A percentile compares a stretch with the other conserved stretches of the same genome.
These are phyloP conservation scores for Columba livia DNA, from an alignment of 2,113 vertebrate genomes.

Conservation along the genomic window DNA sequence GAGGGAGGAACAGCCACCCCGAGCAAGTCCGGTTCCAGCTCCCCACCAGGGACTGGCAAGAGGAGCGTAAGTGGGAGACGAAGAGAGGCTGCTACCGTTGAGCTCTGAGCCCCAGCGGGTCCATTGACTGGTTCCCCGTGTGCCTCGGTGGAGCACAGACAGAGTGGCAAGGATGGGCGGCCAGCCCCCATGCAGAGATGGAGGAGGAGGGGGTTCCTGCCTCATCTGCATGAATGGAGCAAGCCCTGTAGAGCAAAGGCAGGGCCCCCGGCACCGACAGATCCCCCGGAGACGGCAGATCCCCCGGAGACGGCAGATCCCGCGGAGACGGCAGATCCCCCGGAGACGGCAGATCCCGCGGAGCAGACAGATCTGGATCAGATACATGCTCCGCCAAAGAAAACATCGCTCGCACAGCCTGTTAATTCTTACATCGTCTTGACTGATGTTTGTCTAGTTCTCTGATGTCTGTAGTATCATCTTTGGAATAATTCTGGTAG, in stretches of 20 bases:
- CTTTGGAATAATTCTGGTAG: too few relatives aligned
- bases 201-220: neutral
- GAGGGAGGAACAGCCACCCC: neutral
- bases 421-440: too few relatives aligned
- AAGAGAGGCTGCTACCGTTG: neutral
- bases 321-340: too few relatives aligned
- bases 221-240: neutral
- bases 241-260: neutral
- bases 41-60: neutral
- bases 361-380: too few relatives aligned
- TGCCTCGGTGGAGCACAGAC: neutral
- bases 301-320: rapidly evolving
- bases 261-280: neutral
- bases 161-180: neutral
- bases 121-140: neutral
- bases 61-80: neutral
- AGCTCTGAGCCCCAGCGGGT: neutral
- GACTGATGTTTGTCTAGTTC: too few relatives aligned
- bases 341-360: rapidly evolving
- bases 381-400: rapidly evolving
- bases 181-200: neutral
- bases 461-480: too few relatives aligned
- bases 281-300: too few relatives aligned
- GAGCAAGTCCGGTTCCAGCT: neutral
- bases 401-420: neutral